Evolutionary conservation across 35 echinoderm and acorn worm genomes (phyloP).

Genomic region (Apostichopus japonicus): DNA sequence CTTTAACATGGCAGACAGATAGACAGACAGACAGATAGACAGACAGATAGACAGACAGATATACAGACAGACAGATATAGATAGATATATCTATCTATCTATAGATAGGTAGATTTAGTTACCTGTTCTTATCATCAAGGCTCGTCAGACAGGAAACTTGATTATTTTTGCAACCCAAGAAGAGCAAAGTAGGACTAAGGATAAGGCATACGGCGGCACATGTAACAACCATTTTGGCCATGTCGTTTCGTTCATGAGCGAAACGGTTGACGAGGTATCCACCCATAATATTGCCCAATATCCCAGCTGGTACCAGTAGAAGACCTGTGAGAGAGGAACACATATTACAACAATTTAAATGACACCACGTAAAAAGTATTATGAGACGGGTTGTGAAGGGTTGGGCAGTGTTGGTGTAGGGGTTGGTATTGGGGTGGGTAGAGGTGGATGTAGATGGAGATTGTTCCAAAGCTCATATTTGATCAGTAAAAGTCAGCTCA

Average conservation of each 20-base stretch:
- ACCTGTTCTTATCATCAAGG: not conserved
- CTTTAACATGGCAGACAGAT: no score
- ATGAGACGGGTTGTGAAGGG: not conserved
- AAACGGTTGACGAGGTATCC: slow-evolving; percentile 54
- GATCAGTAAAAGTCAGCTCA: no score
- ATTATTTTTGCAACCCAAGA: slow-evolving; percentile 49
- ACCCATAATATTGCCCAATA: slow-evolving; percentile 52
- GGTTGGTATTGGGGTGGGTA: no score
- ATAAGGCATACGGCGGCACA: slow-evolving; percentile 9
- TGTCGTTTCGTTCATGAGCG: slow-evolving; percentile 3
- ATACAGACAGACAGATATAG: no score
- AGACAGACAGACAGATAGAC: no score
- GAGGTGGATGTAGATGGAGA: no score
- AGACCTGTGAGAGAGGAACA: slow-evolving; percentile 16
- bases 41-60: no score
- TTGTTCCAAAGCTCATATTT: no score
- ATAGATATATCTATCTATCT: no score
- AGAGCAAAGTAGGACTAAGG: slow-evolving; percentile 29
- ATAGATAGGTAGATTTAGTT: not conserved
- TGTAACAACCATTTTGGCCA: slow-evolving; percentile 43
- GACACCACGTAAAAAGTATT: not conserved
- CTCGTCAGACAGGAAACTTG: slow-evolving; percentile 15
- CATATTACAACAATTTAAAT: not conserved
- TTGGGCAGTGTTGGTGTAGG: not conserved
- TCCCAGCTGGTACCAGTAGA: slow-evolving; percentile 49